Conservation (phyloP, 2,113 vertebrate genomes). For the Excalfactoria chinensis region DNA sequence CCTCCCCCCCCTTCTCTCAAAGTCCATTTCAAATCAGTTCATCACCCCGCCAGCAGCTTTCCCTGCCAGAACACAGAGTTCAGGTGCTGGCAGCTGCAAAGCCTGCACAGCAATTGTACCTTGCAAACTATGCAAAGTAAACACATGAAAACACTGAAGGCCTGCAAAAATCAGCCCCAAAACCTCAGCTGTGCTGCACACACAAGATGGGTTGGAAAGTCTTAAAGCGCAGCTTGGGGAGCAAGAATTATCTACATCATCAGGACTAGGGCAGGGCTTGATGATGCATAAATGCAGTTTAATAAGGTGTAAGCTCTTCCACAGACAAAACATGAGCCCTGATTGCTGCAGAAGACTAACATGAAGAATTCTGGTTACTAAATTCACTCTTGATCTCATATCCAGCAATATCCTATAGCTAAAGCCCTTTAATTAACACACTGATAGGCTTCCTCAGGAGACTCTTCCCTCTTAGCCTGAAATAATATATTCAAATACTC, state of each 20-base stretch:
- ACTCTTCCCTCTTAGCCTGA: background rate
- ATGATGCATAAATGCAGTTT: background rate
- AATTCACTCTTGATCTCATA: background rate
- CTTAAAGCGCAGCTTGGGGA: background rate
- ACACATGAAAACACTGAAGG: background rate
- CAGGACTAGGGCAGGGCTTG: background rate
- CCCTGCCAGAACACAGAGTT: background rate
- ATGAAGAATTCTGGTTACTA: background rate
- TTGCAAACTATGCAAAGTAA: background rate
- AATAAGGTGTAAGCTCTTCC: background rate
- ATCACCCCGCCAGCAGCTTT: background rate
- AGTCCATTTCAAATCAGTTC: background rate
- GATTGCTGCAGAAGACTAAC: background rate
- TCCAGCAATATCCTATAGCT: background rate
- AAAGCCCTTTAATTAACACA: background rate
- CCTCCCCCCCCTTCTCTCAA: background rate
- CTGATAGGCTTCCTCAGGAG: background rate
- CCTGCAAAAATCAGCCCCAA: background rate
- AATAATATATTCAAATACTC: background rate
- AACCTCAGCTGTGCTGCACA: accelerated
- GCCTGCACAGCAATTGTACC: background rate
- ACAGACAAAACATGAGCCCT: background rate
- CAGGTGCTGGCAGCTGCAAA: background rate
- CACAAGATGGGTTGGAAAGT: accelerated
- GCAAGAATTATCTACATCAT: too few species aligned